These are phyloP conservation scores for Drosophila carrolli DNA, from an alignment of 1,140 invertebrate genomes.

Conservation along the genomic window DNA sequence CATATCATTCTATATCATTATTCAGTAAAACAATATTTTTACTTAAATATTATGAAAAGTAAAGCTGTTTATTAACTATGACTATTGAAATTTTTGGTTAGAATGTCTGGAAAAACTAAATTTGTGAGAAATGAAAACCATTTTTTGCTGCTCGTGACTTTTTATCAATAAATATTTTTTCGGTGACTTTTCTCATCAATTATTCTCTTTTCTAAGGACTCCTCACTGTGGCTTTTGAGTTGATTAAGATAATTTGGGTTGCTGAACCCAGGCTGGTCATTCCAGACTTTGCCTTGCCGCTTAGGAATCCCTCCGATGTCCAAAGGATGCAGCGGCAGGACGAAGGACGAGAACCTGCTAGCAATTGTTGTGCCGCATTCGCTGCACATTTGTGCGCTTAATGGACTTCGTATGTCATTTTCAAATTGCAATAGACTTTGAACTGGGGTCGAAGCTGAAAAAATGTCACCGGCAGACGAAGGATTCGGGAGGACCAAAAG, in stretches of 20 bases:
- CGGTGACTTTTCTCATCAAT: too few species aligned
- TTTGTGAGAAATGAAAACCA: too few species aligned
- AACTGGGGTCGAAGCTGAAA: slow-evolving; percentile 56
- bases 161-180: too few species aligned
- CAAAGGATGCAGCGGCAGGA: slow-evolving; percentile 48
- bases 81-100: too few species aligned
- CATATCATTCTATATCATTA: too few species aligned
- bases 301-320: slow-evolving; percentile 3
- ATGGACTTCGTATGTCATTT: slow-evolving; percentile 83
- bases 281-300: slow-evolving; percentile 18
- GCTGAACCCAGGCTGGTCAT: slow-evolving; percentile 40
- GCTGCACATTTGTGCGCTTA: slow-evolving; percentile 72
- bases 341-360: slow-evolving; percentile 8
- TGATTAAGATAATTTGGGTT: slow-evolving; percentile 60
- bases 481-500: slow-evolving; percentile 5
- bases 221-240: slow-evolving; percentile 18
- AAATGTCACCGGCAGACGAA: slow-evolving; percentile 71
- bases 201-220: neutral
- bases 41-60: too few species aligned
- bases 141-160: too few species aligned
- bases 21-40: too few species aligned
- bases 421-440: slow-evolving; percentile 82
- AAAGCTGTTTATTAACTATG: too few species aligned
- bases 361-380: slow-evolving; percentile 57
- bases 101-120: too few species aligned